phyloP scores from a whole-genome alignment of 1,140 invertebrate species.

The Drosophila sucinea region DNA sequence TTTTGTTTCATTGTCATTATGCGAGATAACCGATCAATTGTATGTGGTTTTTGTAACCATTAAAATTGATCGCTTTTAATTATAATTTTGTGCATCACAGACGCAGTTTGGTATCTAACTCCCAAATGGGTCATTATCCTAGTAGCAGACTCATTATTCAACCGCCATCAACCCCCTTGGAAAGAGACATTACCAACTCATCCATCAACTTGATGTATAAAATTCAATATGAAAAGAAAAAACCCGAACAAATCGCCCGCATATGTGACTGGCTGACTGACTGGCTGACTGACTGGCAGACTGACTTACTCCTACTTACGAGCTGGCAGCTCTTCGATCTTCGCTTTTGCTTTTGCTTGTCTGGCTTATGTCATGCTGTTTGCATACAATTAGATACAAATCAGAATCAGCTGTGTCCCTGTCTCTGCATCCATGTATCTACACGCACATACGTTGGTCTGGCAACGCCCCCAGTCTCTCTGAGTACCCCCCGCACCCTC shows the following conservation, averaged over 20 bases:
- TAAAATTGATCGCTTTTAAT: constrained; percentile 8
- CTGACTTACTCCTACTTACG: constrained; percentile 2
- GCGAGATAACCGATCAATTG: neutral
- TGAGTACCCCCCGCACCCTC: neutral
- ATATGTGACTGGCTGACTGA: constrained; percentile 43
- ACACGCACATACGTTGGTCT: constrained; percentile 11
- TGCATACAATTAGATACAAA: constrained; percentile 81
- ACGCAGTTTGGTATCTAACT: constrained; percentile 17
- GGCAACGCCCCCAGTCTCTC: constrained; percentile 35
- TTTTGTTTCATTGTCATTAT: neutral
- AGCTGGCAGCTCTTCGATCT: constrained; percentile 4
- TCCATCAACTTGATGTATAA: constrained; percentile 77
- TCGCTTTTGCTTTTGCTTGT: constrained; percentile 24
- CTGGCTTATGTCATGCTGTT: constrained; percentile 56
- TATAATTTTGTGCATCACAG: constrained; percentile 3
- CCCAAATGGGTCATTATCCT: constrained; percentile 42
- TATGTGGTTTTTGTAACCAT: neutral
- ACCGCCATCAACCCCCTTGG: constrained; percentile 1
- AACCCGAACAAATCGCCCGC: constrained; percentile 73
- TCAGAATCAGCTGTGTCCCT: constrained; percentile 65
- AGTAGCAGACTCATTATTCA: constrained; percentile 9
- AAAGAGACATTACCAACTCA: constrained; percentile 60
- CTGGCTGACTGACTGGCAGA: neutral
- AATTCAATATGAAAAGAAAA: constrained; percentile 56
- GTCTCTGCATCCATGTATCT: neutral